phyloP scores from a whole-genome alignment of 2,797 vertebrate genomes.

The Hydrocynus forskahlii region DNA sequence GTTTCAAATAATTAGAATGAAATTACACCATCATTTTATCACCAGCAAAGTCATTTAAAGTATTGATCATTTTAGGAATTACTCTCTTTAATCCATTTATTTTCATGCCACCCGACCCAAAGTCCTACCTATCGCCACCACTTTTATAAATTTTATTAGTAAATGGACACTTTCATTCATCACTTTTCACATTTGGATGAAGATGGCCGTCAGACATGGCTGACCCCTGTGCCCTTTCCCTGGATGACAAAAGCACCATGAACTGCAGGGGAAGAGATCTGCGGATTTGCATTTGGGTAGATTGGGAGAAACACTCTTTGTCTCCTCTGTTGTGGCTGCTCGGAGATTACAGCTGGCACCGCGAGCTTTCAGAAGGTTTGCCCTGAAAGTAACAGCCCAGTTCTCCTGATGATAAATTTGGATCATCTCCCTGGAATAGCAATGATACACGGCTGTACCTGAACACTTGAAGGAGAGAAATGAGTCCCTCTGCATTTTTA shows the following conservation, averaged over 20 bases:
- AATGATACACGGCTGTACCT: conserved; percentile 73
- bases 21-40: neutral
- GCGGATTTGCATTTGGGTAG: conserved; percentile 19
- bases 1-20: neutral
- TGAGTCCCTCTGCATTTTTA: conserved; percentile 60
- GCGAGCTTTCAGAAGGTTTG: conserved; percentile 47
- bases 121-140: neutral
- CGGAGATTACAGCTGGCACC: conserved; percentile 43
- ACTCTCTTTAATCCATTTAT: neutral
- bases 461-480: conserved; percentile 61
- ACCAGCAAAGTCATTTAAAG: neutral
- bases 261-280: neutral
- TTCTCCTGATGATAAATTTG: conserved; percentile 58
- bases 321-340: conserved; percentile 40
- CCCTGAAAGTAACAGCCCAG: conserved; percentile 67
- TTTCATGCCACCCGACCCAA: neutral
- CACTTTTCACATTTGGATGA: conserved; percentile 31
- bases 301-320: conserved; percentile 4
- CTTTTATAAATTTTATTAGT: conserved; percentile 17
- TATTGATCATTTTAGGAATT: neutral
- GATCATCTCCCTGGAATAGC: conserved; percentile 67
- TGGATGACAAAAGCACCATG: conserved; percentile 26
- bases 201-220: conserved; percentile 50
- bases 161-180: conserved; percentile 37
- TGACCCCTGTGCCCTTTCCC: conserved; percentile 40